phyloP scores from a whole-genome alignment of 2,888 invertebrate genomes.

The Drosophila phalerata region DNA sequence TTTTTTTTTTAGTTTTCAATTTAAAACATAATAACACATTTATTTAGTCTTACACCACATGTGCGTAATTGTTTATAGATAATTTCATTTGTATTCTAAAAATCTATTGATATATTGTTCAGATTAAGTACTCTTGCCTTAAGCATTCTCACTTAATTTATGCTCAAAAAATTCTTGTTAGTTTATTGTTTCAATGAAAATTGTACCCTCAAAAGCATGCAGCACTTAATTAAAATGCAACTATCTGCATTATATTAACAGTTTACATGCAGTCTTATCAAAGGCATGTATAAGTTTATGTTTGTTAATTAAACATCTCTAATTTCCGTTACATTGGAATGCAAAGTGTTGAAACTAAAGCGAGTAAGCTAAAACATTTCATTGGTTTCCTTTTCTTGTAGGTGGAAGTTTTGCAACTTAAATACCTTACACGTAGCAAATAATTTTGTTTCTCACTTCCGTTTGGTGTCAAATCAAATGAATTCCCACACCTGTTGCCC shows the following conservation, averaged over 20 bases:
- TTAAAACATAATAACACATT: too few relatives aligned
- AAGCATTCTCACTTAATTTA: not conserved
- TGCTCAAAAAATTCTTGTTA: not conserved
- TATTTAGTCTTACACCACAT: too few relatives aligned
- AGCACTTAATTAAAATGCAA: not conserved
- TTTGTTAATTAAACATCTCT: not conserved
- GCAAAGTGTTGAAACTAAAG: too few relatives aligned
- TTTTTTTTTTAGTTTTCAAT: too few relatives aligned
- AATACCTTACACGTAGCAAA: constrained; percentile 11
- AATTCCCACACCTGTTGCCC: constrained; percentile 53
- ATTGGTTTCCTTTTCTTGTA: not conserved
- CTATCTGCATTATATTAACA: too few relatives aligned
- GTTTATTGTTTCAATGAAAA: not conserved
- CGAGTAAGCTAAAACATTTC: not conserved
- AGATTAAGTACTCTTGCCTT: too few relatives aligned
- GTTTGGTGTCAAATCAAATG: constrained; percentile 27
- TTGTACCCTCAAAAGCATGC: not conserved
- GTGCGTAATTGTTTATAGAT: too few relatives aligned
- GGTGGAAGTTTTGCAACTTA: not conserved
- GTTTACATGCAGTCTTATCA: not conserved
- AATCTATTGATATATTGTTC: too few relatives aligned
- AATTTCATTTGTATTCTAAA: too few relatives aligned
- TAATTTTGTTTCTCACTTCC: constrained; percentile 27
- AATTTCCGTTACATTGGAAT: not conserved
- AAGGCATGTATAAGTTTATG: not conserved